Evolutionary conservation across 2,888 invertebrate species (phyloP).

Genomic region (Acleris literana): DNA sequence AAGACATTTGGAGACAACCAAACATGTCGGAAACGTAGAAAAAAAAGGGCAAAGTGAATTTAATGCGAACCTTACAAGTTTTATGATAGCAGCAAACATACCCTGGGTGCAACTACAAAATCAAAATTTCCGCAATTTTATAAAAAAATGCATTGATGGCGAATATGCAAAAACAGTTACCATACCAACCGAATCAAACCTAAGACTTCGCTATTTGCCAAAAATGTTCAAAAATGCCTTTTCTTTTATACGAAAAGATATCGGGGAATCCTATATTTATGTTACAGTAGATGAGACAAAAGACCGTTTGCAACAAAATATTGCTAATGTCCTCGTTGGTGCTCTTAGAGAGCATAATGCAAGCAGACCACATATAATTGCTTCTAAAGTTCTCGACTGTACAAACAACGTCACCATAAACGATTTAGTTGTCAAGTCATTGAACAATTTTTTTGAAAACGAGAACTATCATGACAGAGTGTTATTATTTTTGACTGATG

Average conservation of each 20-base stretch:
- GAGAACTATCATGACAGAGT: conserved; percentile 10
- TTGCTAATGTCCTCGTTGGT: conserved; percentile 12
- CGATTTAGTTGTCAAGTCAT: too few species aligned
- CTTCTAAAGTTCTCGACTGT: conserved; percentile 17
- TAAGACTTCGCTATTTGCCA: conserved; percentile 12
- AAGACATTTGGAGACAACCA: background rate
- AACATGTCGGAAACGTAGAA: background rate
- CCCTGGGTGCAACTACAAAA: background rate
- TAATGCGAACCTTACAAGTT: background rate
- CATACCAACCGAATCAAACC: conserved; percentile 6
- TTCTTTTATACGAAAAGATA: conserved; percentile 15
- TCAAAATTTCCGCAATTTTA: background rate
- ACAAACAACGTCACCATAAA: conserved; percentile 7
- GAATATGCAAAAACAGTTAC: background rate
- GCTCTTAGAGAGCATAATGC: conserved; percentile 17
- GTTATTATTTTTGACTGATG: conserved; percentile 16
- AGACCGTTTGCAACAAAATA: conserved; percentile 15
- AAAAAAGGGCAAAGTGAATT: background rate
- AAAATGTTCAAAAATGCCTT: conserved; percentile 7
- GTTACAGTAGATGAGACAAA: conserved; percentile 8
- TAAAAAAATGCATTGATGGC: background rate
- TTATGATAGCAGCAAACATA: background rate
- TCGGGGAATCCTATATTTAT: conserved; percentile 16
- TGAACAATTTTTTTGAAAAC: conserved; percentile 10
- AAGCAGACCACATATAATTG: conserved; percentile 19